Conservation (phyloP, 1,140 invertebrate species). For the Panagrolaimus sp. region DNA sequence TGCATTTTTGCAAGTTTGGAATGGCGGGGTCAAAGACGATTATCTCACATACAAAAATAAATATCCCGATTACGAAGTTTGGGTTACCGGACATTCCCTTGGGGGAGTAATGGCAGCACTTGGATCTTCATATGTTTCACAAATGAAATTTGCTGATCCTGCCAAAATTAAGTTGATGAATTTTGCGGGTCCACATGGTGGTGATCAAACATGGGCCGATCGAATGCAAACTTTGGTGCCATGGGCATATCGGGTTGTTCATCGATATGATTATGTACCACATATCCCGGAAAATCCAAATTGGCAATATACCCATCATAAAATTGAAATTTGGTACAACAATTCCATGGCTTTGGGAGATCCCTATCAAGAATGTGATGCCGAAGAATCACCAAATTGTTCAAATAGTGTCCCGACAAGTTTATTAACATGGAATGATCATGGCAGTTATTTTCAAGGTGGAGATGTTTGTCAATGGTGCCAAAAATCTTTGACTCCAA, state of each 20-base stretch:
- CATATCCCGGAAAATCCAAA: conserved; percentile 1
- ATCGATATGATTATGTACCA: conserved; percentile 1
- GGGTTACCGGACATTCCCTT: background rate
- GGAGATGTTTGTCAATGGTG: background rate
- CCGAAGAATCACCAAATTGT: background rate
- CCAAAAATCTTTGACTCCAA: background rate
- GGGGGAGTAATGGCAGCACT: conserved; percentile 7
- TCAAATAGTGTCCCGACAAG: background rate
- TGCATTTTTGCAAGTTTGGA: conserved; percentile 7
- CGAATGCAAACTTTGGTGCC: background rate
- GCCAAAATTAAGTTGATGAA: conserved; percentile 6
- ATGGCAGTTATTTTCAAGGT: background rate
- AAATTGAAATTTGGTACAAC: conserved; percentile 13
- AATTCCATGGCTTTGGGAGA: background rate
- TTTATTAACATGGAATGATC: conserved; percentile 7
- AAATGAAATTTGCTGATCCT: background rate
- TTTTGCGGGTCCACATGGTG: conserved; percentile 3
- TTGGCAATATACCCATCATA: conserved; percentile 9
- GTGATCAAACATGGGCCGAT: conserved; percentile 9
- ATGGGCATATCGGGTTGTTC: conserved; percentile 2
- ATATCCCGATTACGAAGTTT: conserved; percentile 9
- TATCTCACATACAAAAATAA: conserved; percentile 2
- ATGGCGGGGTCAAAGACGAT: background rate
- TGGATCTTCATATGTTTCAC: background rate
- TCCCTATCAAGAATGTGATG: background rate